These are phyloP conservation scores for Drosophila subobscura DNA, from an alignment of 1,140 invertebrate genomes.

Conservation along the genomic window DNA sequence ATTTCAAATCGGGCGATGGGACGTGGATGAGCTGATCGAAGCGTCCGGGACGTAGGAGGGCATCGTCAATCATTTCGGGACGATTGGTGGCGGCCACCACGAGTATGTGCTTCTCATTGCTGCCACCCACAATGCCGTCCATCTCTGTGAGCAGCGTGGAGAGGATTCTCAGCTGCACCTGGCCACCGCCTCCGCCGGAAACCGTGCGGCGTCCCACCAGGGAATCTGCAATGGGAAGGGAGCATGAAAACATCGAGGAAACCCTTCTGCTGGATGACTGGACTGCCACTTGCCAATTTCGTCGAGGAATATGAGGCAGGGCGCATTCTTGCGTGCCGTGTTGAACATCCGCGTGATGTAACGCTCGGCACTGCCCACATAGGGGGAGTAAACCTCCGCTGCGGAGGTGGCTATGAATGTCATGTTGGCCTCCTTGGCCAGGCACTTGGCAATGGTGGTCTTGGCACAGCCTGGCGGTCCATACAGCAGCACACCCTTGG, in stretches of 20 bases:
- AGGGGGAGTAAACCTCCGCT: constrained; percentile 88
- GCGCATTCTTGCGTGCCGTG: constrained; percentile 87
- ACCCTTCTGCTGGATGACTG: background rate
- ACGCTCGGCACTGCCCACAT: constrained; percentile 88
- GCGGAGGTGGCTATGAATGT: constrained; percentile 87
- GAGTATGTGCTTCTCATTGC: constrained; percentile 84
- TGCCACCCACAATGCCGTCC: constrained; percentile 86
- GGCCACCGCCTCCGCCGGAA: constrained; percentile 61
- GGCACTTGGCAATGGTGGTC: constrained; percentile 88
- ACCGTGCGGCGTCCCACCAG: constrained; percentile 85
- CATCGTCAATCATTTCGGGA: constrained; percentile 91
- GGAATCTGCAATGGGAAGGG: constrained; percentile 85
- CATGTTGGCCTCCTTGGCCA: constrained; percentile 86
- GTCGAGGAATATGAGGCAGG: constrained; percentile 90
- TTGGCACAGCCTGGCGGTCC: constrained; percentile 92
- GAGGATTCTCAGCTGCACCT: constrained; percentile 87
- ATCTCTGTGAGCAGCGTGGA: constrained; percentile 88
- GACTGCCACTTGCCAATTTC: constrained; percentile 86
- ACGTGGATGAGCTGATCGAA: constrained; percentile 91
- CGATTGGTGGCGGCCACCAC: constrained; percentile 91
- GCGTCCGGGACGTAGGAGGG: constrained; percentile 90
- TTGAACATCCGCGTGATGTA: constrained; percentile 87
- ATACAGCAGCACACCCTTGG: constrained; percentile 87
- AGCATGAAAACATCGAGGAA: background rate
- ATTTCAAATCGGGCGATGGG: constrained; percentile 87